Evolutionary conservation across 2,888 invertebrate species (phyloP).

Genomic region (Zygaena filipendulae): DNA sequence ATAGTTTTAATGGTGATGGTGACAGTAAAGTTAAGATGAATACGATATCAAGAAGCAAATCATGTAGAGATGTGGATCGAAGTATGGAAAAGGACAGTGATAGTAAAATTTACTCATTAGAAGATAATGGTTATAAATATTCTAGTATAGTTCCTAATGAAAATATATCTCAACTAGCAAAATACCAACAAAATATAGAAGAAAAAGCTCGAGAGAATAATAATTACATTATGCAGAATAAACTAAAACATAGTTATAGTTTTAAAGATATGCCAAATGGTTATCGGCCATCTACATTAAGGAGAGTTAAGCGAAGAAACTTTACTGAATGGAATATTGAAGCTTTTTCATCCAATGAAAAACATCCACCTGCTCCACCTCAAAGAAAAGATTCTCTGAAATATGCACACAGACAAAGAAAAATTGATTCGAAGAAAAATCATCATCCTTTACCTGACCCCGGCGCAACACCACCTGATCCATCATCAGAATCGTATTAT

Average conservation of each 20-base stretch:
- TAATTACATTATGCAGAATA: slow-evolving; percentile 61
- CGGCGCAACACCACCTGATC: slow-evolving; percentile 54
- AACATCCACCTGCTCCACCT: slow-evolving; percentile 49
- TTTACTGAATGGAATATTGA: slow-evolving; percentile 71
- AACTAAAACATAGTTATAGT: slow-evolving; percentile 64
- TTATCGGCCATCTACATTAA: slow-evolving; percentile 68
- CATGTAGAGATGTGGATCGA: slow-evolving; percentile 54
- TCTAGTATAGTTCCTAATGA: slow-evolving; percentile 41
- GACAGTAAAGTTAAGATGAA: slow-evolving; percentile 43
- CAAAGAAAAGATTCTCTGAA: slow-evolving; percentile 61
- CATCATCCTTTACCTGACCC: slow-evolving; percentile 54
- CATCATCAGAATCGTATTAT: slow-evolving; percentile 59
- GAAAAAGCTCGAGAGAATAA: slow-evolving; percentile 62
- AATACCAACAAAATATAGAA: slow-evolving; percentile 72
- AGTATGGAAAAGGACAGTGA: slow-evolving; percentile 37
- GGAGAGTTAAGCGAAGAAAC: slow-evolving; percentile 64
- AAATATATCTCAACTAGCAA: slow-evolving; percentile 67
- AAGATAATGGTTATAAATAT: slow-evolving; percentile 40
- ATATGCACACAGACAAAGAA: slow-evolving; percentile 62
- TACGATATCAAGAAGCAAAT: slow-evolving; percentile 61
- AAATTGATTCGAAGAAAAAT: slow-evolving; percentile 51
- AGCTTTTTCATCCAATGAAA: slow-evolving; percentile 38
- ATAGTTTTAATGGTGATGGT: slow-evolving; percentile 42
- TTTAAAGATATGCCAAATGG: slow-evolving; percentile 72
- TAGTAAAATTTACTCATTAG: slow-evolving; percentile 35